These are phyloP conservation scores for Pinna nobilis DNA, from an alignment of 1,140 invertebrate species.

Conservation along the genomic window DNA sequence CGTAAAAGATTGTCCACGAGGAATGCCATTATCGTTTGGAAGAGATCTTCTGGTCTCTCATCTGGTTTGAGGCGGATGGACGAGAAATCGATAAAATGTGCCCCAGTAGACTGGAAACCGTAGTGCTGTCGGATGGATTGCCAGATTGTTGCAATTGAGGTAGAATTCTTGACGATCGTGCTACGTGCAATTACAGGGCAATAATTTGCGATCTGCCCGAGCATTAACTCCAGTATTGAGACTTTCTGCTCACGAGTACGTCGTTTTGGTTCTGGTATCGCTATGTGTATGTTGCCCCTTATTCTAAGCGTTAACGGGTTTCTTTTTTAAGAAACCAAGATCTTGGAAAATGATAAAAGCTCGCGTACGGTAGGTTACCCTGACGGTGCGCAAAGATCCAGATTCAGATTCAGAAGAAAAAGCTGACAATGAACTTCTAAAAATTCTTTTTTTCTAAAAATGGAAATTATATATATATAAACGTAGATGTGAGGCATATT, in stretches of 20 bases:
- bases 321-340: too few relatives aligned
- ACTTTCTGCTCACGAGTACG: constrained; percentile 36
- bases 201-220: constrained; percentile 44
- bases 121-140: constrained; percentile 37
- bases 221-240: constrained; percentile 30
- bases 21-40: constrained; percentile 41
- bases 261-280: background rate
- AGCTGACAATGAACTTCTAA: too few relatives aligned
- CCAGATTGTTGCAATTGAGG: constrained; percentile 38
- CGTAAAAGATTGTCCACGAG: constrained; percentile 42
- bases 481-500: too few relatives aligned
- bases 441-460: too few relatives aligned
- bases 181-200: constrained; percentile 40
- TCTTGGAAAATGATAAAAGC: too few relatives aligned
- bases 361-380: too few relatives aligned
- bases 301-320: too few relatives aligned
- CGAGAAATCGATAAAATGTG: constrained; percentile 45
- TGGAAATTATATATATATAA: too few relatives aligned
- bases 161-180: constrained; percentile 40
- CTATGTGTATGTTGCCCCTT: too few relatives aligned
- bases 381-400: too few relatives aligned
- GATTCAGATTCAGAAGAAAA: too few relatives aligned
- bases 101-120: constrained; percentile 35
- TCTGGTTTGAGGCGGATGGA: constrained; percentile 28
- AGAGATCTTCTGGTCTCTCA: constrained; percentile 46